Base-by-base conservation (phyloP, 2,797 vertebrate genomes). In the Pyrrhura leucotis region DNA sequence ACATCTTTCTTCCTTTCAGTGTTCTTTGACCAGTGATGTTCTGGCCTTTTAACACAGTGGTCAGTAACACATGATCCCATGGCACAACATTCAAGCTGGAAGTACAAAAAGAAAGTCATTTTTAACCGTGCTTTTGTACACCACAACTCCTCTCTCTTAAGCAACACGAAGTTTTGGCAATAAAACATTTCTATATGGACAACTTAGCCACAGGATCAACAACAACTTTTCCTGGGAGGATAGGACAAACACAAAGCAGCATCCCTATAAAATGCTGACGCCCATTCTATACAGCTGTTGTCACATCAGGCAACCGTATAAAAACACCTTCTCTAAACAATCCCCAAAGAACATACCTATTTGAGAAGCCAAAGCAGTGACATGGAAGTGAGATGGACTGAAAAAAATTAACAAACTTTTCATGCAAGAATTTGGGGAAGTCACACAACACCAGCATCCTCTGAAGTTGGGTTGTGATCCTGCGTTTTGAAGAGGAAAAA, bases 11-110 rank as follows among this genome's bases (percentile, higher is more conserved):
- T 75, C 98, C 98, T 84, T 96, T 98, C 80, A 93, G 94, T 28
- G 81, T 98, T 28, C 98, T 98, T 42, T 96, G n/a, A 4, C 98
- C 98, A 2, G 89, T 94, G 75, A 98, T 85, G 16, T 98, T 98
- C 91, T 98, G 98, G 3, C 98, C 98, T 85, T 95, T 98, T 65
- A 98, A 74, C 63, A 98, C 98, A 0, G 98, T 98, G 48, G 97
- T 98, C 67, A 99, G 96, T 42, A 98, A 95, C 12, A 92, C 7
- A 7, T 99, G 97, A 7, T 98, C 86, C 98, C 98, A 99, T 0
- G 94, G 85, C 17, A 98, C 73, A 21, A 98, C 92, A 17, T 97
- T 97, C 85, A 99, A 61, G 79, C 98, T 98, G 93, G 6, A 93
- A 77, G 19, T 15, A 62, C 5, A 85, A 50, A 56, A 69, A 37